phyloP scores from a whole-genome alignment of 2,113 vertebrate species.

The Crotalus viridis region DNA sequence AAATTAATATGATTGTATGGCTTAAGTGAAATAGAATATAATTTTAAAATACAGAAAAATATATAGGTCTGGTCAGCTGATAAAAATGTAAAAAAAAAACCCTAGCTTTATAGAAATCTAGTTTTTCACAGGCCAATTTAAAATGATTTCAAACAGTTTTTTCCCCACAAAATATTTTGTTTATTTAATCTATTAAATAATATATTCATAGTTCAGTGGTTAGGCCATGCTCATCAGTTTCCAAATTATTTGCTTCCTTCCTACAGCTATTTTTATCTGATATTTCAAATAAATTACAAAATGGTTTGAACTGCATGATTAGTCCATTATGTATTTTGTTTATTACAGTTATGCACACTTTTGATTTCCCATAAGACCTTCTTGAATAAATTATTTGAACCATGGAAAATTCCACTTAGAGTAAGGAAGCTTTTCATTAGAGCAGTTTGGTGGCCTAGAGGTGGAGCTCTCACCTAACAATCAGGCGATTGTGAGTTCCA shows the following conservation, averaged over 20 bases:
- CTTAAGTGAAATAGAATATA: too few species aligned
- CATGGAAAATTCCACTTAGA: slow-evolving; percentile 61
- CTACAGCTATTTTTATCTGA: slow-evolving; percentile 73
- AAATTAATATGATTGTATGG: too few species aligned
- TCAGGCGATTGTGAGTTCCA: not conserved
- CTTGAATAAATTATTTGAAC: slow-evolving; percentile 73
- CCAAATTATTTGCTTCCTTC: slow-evolving; percentile 70
- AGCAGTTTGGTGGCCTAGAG: not conserved
- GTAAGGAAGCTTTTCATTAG: slow-evolving; percentile 46
- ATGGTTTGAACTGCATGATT: slow-evolving; percentile 72
- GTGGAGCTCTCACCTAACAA: not conserved
- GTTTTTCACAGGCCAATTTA: slow-evolving; percentile 25
- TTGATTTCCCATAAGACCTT: slow-evolving; percentile 71
- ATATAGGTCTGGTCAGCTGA: not conserved
- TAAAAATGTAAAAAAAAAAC: not conserved
- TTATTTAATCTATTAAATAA: slow-evolving; percentile 39
- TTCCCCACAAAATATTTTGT: slow-evolving; percentile 22
- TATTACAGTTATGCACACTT: slow-evolving; percentile 72
- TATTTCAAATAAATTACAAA: slow-evolving; percentile 72
- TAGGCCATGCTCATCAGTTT: slow-evolving; percentile 66
- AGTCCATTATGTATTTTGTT: slow-evolving; percentile 70
- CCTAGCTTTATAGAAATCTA: slow-evolving; percentile 9
- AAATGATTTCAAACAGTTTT: not conserved
- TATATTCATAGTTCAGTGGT: slow-evolving; percentile 68
- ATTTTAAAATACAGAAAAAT: not conserved